Base-by-base conservation (phyloP, 2,113 vertebrate genomes). In the Chaetodon trifascialis region DNA sequence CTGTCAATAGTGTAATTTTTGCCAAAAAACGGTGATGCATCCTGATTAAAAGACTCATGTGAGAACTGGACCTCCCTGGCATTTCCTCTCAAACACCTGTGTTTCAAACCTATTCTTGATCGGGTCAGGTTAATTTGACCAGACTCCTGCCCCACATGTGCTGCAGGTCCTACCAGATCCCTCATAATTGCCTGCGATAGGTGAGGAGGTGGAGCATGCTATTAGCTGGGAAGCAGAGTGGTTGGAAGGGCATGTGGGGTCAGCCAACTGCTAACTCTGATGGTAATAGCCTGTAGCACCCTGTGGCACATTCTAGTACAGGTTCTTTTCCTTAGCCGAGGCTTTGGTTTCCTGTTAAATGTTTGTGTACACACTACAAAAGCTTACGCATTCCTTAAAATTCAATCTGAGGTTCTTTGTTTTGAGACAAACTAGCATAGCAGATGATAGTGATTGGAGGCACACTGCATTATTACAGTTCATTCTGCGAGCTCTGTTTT, bases 401-500 rank as follows among this genome's bases (percentile, higher is more conserved):
- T 19, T 73, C 10, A 62, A 38, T 49, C 12, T 30, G 23, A 73
- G 51, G 7, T 15, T 66, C 21, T 88, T 76, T 70, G 69, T 77
- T 81, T 72, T 34, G 8, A 74, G 63, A 72, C 59, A 83, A 81
- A 83, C 63, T 68, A 74, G 51, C 56, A 25, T 17, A 62, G 49
- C 73, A 84, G 73, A 83, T 78, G 60, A 80, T 77, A 55, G n/a
- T 83, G 86, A 89, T 80, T 84, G 63, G 60, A 82, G 75, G 76
- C 51, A 30, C 67, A 40, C 59, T 36, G 25, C 81, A 55, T 84
- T 68, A 68, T 68, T 82, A 75, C 54, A n/a, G 85, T 76, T 82
- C 77, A 80, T 64, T 87, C 79, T 30, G 66, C 15, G 2, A 80
- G 84, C 76, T 79, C 84, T 90, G 89, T 64, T 92, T 91, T 85